phyloP scores from a whole-genome alignment of 2,797 vertebrate species.

The Eremophila alpestris region DNA sequence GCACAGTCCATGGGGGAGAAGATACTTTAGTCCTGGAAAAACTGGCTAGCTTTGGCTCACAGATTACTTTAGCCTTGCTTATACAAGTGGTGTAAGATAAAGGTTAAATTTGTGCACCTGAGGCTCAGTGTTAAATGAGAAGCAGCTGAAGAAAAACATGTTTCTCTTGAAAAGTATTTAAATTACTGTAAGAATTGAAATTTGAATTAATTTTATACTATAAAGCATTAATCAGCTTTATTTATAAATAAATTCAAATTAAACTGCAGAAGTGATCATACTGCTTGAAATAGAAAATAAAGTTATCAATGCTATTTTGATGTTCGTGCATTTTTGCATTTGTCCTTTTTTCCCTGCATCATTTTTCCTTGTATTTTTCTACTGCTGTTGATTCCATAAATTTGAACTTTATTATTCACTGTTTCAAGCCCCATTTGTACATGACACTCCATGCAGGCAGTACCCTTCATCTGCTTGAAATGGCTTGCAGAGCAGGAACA shows the following conservation, averaged over 20 bases:
- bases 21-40: background rate
- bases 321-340: background rate
- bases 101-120: background rate
- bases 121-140: background rate
- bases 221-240: background rate
- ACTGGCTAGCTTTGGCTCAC: background rate
- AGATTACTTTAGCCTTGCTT: background rate
- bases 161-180: background rate
- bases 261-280: background rate
- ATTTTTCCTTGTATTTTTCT: background rate
- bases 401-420: background rate
- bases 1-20: background rate
- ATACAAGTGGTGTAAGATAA: background rate
- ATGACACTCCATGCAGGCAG: background rate
- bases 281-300: background rate
- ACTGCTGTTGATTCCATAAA: background rate
- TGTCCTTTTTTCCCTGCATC: background rate
- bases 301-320: background rate
- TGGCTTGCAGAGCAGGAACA: background rate
- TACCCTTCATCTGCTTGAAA: background rate
- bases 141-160: background rate
- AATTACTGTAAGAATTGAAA: background rate
- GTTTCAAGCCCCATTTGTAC: background rate
- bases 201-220: background rate
- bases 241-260: conserved; percentile 2